Conservation (phyloP, 2,113 vertebrate species). For the Mohoua ochrocephala region DNA sequence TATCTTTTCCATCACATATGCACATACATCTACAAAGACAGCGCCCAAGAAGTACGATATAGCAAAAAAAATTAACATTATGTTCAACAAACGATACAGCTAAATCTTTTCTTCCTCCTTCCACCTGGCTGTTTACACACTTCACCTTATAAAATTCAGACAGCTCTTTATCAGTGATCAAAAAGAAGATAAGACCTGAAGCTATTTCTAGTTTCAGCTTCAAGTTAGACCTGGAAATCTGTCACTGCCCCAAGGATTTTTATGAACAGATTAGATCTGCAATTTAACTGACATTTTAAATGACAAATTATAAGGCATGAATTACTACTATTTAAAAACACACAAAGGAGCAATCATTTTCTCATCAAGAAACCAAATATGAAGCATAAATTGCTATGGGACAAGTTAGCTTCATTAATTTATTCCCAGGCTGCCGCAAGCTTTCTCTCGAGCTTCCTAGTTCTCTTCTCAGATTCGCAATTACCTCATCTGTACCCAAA, state of each 20-base stretch:
- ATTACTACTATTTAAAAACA: slow-evolving; percentile 22
- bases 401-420: neutral
- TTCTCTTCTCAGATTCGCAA: neutral
- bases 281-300: slow-evolving; percentile 28
- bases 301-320: neutral
- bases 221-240: neutral
- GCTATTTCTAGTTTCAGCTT: slow-evolving; percentile 1
- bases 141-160: neutral
- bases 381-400: neutral
- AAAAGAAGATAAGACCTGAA: neutral
- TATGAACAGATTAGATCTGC: slow-evolving; percentile 8
- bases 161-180: neutral
- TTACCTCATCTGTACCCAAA: neutral
- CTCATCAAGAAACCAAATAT: neutral
- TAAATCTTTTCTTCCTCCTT: neutral
- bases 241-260: neutral
- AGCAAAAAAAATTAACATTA: neutral
- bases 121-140: neutral
- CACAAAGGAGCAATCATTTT: neutral
- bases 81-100: neutral
- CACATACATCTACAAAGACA: neutral
- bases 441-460: neutral
- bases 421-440: neutral
- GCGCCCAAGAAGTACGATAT: rapidly evolving
- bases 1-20: neutral